phyloP scores from a whole-genome alignment of 1,140 invertebrate genomes.

The Drosophila asahinai region DNA sequence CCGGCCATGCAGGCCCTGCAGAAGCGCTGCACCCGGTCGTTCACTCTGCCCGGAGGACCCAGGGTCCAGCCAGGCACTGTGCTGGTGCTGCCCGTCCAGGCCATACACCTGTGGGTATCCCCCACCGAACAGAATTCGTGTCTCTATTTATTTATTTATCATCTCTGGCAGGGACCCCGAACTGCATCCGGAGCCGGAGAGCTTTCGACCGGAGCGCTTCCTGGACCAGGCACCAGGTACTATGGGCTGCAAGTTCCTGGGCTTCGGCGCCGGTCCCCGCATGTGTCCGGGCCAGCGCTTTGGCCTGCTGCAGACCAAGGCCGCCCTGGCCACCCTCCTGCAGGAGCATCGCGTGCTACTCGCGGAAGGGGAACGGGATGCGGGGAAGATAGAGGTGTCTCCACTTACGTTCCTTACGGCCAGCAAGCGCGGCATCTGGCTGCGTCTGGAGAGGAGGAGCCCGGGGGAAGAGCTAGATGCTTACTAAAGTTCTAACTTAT shows the following conservation, averaged over 20 bases:
- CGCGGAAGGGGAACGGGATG: neutral
- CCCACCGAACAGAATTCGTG: too few species aligned
- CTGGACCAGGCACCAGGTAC: constrained; percentile 82
- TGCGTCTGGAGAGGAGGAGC: constrained; percentile 33
- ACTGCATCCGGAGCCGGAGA: constrained; percentile 87
- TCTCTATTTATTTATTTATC: too few species aligned
- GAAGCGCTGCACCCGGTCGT: constrained; percentile 65
- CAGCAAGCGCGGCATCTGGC: constrained; percentile 53
- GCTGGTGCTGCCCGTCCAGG: constrained; percentile 61
- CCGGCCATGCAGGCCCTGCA: constrained; percentile 66
- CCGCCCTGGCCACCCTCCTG: constrained; percentile 78
- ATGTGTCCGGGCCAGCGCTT: constrained; percentile 89
- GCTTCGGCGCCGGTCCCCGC: constrained; percentile 90
- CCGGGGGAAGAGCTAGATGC: accelerated
- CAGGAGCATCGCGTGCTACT: constrained; percentile 40
- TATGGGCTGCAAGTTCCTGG: constrained; percentile 87
- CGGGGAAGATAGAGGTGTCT: constrained; percentile 35
- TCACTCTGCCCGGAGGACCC: constrained; percentile 28
- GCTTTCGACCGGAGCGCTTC: constrained; percentile 88
- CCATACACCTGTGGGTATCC: constrained; percentile 66
- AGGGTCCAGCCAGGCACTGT: constrained; percentile 28
- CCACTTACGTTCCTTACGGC: constrained; percentile 61
- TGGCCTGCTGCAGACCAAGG: constrained; percentile 85
- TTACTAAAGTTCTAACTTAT: too few species aligned
- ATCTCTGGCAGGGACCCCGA: constrained; percentile 85